phyloP scores from a whole-genome alignment of 1,140 invertebrate species.

The Antheraea pernyi region DNA sequence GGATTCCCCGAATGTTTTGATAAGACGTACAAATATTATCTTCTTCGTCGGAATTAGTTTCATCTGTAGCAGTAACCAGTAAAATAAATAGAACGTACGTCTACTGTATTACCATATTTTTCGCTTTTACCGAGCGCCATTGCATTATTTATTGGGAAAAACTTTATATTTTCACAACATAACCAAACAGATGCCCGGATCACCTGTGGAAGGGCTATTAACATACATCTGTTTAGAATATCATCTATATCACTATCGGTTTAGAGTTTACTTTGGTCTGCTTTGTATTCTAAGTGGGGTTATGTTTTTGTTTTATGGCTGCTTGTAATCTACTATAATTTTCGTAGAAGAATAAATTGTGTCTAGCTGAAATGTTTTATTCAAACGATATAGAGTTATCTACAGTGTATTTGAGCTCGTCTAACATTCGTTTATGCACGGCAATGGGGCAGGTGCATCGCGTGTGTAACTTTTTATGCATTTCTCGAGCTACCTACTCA shows the following conservation, averaged over 20 bases:
- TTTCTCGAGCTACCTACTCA: not conserved
- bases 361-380: slow-evolving; percentile 39
- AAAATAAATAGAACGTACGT: slow-evolving; percentile 30
- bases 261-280: slow-evolving; percentile 28
- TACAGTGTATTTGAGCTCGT: slow-evolving; percentile 16
- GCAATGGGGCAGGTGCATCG: slow-evolving; percentile 22
- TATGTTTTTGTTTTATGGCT: slow-evolving; percentile 43
- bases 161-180: slow-evolving; percentile 55
- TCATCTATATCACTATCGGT: slow-evolving; percentile 23
- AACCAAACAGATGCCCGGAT: slow-evolving; percentile 40
- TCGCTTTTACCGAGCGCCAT: slow-evolving; percentile 27
- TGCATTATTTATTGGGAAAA: slow-evolving; percentile 67
- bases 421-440: slow-evolving; percentile 33
- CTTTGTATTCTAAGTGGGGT: slow-evolving; percentile 12
- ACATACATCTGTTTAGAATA: slow-evolving; percentile 19
- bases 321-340: slow-evolving; percentile 43
- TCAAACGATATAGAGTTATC: slow-evolving; percentile 30
- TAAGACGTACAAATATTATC: slow-evolving; percentile 44
- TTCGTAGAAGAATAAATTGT: slow-evolving; percentile 29
- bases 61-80: slow-evolving; percentile 32
- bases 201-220: slow-evolving; percentile 44
- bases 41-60: slow-evolving; percentile 40
- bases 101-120: slow-evolving; percentile 37
- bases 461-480: slow-evolving; percentile 11
- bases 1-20: slow-evolving; percentile 31